A percentile compares a stretch with the other conserved stretches of the same genome.
phyloP scores from a whole-genome alignment of 2,888 invertebrate genomes.

The Pogonocherus hispidulus region DNA sequence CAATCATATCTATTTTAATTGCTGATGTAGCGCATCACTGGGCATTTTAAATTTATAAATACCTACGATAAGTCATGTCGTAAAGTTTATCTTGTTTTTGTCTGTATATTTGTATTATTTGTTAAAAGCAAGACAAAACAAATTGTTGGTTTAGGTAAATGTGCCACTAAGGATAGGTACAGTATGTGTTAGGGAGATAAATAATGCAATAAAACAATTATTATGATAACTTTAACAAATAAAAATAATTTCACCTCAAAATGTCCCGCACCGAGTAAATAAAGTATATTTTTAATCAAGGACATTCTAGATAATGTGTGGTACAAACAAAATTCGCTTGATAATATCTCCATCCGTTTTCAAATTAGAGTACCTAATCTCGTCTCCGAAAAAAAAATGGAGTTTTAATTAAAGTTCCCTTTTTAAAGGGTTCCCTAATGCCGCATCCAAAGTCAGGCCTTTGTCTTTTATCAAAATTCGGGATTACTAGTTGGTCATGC shows the following conservation, averaged over 20 bases:
- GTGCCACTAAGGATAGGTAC: too few species aligned
- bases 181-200: too few species aligned
- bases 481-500: slow-evolving; percentile 5
- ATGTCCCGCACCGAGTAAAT: not conserved
- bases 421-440: not conserved
- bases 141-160: too few species aligned
- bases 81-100: too few species aligned
- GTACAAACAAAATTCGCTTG: not conserved
- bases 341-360: not conserved
- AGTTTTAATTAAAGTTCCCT: too few species aligned
- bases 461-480: slow-evolving; percentile 11
- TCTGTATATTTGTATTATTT: too few species aligned
- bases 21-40: too few species aligned
- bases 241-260: not conserved
- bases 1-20: too few species aligned
- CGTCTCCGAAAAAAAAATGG: too few species aligned
- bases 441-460: slow-evolving; percentile 1
- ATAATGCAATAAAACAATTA: not conserved
- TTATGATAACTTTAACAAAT: not conserved
- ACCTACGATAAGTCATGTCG: too few species aligned
- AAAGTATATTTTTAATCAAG: not conserved
- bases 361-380: not conserved
- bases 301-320: not conserved
- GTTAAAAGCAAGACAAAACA: too few species aligned
- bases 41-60: too few species aligned